These are phyloP conservation scores for Hydractinia symbiolongicarpus DNA, from an alignment of 30 jellyfish, hydroid and myxozoan genomes.

Conservation along the genomic window DNA sequence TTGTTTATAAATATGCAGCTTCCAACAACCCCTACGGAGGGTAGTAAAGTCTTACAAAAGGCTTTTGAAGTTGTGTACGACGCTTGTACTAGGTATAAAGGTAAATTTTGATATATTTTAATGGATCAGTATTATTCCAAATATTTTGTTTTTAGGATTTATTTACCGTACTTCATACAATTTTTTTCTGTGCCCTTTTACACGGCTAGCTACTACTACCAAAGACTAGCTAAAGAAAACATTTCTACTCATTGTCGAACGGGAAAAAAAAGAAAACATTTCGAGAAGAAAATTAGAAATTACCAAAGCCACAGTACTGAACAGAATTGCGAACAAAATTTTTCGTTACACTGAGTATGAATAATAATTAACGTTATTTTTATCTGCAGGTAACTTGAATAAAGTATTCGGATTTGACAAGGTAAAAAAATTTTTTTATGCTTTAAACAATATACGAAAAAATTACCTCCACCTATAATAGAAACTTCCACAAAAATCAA, in stretches of 20 bases:
- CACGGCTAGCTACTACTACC: neutral
- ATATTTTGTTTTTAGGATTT: neutral
- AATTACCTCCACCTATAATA: no score
- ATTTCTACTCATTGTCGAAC: no score
- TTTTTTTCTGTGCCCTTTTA: neutral
- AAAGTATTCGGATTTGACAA: conserved; percentile 71
- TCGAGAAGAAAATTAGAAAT: no score
- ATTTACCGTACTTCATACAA: neutral
- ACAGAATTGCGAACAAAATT: no score
- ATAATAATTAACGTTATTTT: neutral
- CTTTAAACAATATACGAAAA: no score
- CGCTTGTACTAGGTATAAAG: conserved; percentile 48
- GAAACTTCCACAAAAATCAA: no score
- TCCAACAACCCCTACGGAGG: conserved; percentile 49
- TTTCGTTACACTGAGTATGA: no score
- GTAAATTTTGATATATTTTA: conserved; percentile 12
- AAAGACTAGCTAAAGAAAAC: no score
- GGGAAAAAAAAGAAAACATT: no score
- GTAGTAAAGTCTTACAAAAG: conserved; percentile 68
- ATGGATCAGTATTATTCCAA: neutral
- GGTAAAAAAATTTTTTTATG: conserved; percentile 23
- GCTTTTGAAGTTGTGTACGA: conserved; percentile 84
- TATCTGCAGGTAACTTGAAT: conserved; percentile 53
- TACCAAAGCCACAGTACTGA: no score
- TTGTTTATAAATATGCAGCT: conserved; percentile 74